Percentiles rank a stretch among this genome's conserved stretches.
Evolutionary conservation across 2,113 vertebrate genomes (phyloP).

Genomic region (Alectura lathami): DNA sequence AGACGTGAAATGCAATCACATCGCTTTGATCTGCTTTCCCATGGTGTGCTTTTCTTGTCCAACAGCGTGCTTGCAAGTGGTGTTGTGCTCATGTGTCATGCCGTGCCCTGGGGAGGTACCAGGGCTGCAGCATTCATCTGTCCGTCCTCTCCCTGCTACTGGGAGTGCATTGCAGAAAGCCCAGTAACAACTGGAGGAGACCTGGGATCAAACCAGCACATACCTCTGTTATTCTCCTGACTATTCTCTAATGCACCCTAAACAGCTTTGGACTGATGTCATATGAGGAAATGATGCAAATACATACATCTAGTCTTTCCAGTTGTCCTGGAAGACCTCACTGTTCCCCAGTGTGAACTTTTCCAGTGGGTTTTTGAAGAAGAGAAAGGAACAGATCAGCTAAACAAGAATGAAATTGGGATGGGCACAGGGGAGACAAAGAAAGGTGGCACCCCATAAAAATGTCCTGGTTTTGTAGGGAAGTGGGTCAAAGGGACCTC

Average conservation of each 20-base stretch:
- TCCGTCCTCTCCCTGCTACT: not conserved
- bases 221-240: not conserved
- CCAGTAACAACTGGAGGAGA: not conserved
- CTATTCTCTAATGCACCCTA: fast-evolving
- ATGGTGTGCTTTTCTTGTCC: not conserved
- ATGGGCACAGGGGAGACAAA: not conserved
- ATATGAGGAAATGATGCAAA: not conserved
- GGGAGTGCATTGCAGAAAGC: not conserved
- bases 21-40: constrained; percentile 49
- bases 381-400: not conserved
- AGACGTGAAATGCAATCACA: constrained; percentile 44
- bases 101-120: not conserved
- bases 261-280: not conserved
- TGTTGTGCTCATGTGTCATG: fast-evolving
- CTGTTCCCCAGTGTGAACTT: not conserved
- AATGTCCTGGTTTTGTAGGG: not conserved
- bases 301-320: not conserved
- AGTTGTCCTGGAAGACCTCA: not conserved
- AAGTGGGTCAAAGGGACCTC: not conserved
- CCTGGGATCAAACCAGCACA: not conserved
- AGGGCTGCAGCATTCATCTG: not conserved
- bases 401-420: not conserved
- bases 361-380: not conserved
- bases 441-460: not conserved
- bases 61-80: fast-evolving